Conservation (phyloP, 2,888 invertebrate species). For the Ormyrus rosae region DNA sequence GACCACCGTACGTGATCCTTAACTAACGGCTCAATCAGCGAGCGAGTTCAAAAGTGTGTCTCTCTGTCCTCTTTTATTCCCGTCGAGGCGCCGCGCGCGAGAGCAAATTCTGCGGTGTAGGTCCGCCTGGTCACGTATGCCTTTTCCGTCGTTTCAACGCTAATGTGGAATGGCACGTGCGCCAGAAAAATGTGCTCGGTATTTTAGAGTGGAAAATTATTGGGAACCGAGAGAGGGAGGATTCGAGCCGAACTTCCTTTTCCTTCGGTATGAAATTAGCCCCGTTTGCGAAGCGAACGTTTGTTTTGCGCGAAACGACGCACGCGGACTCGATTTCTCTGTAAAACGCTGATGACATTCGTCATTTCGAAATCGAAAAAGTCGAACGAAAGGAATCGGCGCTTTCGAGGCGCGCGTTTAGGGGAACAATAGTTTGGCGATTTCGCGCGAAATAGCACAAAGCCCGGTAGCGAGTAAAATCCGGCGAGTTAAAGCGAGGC, state of each 20-base stretch:
- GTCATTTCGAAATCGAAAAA: neutral
- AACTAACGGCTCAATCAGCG: conserved; percentile 45
- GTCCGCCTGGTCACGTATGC: neutral
- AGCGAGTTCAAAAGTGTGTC: conserved; percentile 42
- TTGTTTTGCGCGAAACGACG: neutral
- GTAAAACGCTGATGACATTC: neutral
- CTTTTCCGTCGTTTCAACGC: too few relatives aligned
- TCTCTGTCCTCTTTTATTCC: conserved; percentile 9
- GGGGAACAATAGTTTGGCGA: too few relatives aligned
- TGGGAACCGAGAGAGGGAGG: too few relatives aligned
- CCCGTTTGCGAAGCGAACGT: neutral
- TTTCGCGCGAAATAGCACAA: too few relatives aligned
- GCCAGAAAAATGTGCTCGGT: neutral
- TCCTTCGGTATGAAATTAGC: neutral
- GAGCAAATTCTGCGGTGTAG: neutral
- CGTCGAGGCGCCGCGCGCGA: neutral
- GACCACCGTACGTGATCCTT: conserved; percentile 43
- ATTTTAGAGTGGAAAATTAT: neutral
- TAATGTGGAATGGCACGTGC: neutral
- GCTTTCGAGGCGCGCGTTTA: too few relatives aligned
- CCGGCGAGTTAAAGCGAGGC: conserved; percentile 11
- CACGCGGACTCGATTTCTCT: neutral
- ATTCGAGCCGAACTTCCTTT: too few relatives aligned
- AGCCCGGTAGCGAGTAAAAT: neutral
- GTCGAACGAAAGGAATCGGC: neutral